Percentiles rank a stretch among this genome's conserved stretches.
Conservation (phyloP, 2,888 invertebrate genomes). For the Hirtodrosophila cameraria region DNA sequence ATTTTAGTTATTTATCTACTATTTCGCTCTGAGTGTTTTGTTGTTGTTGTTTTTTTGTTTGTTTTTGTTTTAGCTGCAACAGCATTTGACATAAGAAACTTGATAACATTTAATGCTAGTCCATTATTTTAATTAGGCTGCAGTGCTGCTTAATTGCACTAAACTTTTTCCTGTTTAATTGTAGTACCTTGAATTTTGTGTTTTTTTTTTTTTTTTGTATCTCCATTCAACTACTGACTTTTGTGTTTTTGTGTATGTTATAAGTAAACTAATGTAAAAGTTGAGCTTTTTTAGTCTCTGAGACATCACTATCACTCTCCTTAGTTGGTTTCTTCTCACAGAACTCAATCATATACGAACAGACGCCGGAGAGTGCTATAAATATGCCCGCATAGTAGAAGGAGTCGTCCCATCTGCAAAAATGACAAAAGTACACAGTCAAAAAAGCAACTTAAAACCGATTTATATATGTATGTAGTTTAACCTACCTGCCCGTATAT, state of each 20-base stretch:
- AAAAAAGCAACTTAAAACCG: background rate
- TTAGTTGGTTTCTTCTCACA: slow-evolving; percentile 80
- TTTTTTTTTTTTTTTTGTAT: slow-evolving; percentile 1
- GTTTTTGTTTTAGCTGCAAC: slow-evolving; percentile 61
- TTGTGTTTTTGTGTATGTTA: slow-evolving; percentile 16
- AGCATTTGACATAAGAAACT: slow-evolving; percentile 74
- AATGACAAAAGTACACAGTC: background rate
- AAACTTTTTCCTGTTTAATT: slow-evolving; percentile 26
- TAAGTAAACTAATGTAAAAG: slow-evolving; percentile 75
- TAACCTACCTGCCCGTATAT: slow-evolving; percentile 76
- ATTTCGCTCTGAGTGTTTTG: slow-evolving; percentile 58
- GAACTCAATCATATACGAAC: slow-evolving; percentile 83
- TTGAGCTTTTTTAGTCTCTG: slow-evolving; percentile 77
- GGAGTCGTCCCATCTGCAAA: slow-evolving; percentile 88
- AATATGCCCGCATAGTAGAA: slow-evolving; percentile 93
- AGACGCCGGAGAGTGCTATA: slow-evolving; percentile 90
- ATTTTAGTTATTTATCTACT: slow-evolving; percentile 54
- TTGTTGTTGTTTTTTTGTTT: slow-evolving; percentile 11
- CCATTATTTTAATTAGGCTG: slow-evolving; percentile 43
- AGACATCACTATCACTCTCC: slow-evolving; percentile 83
- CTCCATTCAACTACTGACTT: slow-evolving; percentile 7
- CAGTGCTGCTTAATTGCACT: slow-evolving; percentile 55
- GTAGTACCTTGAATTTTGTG: slow-evolving; percentile 18
- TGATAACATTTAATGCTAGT: slow-evolving; percentile 74
- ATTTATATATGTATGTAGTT: background rate